Percentiles rank a stretch among this genome's conserved stretches.
Conservation (phyloP, 2,797 vertebrate genomes). For the Ctenopoma multispine region DNA sequence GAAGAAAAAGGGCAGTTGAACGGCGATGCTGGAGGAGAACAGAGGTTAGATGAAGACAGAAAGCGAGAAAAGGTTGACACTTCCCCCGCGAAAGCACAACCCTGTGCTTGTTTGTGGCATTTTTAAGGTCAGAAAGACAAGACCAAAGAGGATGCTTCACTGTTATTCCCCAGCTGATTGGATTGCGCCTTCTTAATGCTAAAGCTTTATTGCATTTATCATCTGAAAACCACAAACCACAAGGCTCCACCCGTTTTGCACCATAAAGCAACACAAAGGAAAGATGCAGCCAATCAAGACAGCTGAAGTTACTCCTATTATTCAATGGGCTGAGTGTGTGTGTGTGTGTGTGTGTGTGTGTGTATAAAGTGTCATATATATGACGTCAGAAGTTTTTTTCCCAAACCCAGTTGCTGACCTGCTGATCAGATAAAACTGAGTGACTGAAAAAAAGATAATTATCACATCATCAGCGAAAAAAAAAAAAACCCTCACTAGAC, state of each 20-base stretch:
- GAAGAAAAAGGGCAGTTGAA: conserved; percentile 6
- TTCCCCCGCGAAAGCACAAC: not conserved
- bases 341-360: not conserved
- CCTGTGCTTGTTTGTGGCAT: not conserved
- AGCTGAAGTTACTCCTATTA: conserved; percentile 14
- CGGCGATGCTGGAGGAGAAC: not conserved
- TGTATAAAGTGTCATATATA: conserved; percentile 16
- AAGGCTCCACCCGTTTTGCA: conserved; percentile 56
- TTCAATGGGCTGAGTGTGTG: conserved; percentile 26
- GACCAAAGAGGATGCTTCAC: not conserved
- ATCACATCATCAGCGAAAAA: conserved; percentile 28
- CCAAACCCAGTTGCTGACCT: conserved; percentile 24
- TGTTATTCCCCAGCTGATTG: conserved; percentile 16
- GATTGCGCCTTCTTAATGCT: conserved; percentile 21
- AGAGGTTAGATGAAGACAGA: conserved; percentile 1
- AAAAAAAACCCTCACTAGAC: conserved; percentile 2
- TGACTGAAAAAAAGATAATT: conserved; percentile 27
- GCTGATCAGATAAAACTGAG: conserved; percentile 26
- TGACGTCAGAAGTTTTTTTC: conserved; percentile 24
- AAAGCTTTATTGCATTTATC: conserved; percentile 40
- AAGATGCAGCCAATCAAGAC: conserved; percentile 29
- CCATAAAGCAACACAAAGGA: conserved; percentile 40
- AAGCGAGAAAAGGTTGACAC: not conserved
- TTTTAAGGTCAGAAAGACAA: conserved; percentile 5
- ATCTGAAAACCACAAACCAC: conserved; percentile 46